These are phyloP conservation scores for Eurytoma californica DNA, from an alignment of 2,888 invertebrate genomes.

Conservation along the genomic window DNA sequence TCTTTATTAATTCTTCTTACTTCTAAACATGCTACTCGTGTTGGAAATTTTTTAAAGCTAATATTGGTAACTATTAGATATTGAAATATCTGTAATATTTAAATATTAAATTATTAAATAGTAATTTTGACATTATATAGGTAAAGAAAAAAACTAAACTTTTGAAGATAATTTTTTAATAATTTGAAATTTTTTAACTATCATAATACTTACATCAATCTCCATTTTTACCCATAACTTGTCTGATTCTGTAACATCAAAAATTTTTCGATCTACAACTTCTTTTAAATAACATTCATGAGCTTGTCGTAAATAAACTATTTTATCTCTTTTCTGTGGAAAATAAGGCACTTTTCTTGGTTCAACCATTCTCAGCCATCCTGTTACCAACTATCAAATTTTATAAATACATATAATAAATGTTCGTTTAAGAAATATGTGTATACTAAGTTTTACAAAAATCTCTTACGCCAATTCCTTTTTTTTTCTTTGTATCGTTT, in stretches of 20 bases:
- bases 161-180: neutral
- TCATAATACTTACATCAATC: neutral
- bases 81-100: neutral
- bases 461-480: no score
- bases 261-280: neutral
- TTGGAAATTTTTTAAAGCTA: neutral
- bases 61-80: neutral
- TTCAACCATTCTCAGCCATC: neutral
- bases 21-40: neutral
- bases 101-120: neutral
- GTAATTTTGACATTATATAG: neutral
- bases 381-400: neutral
- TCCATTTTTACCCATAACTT: neutral
- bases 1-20: neutral
- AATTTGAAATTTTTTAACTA: neutral
- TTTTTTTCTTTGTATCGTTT: no score
- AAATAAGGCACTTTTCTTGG: neutral
- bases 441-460: no score
- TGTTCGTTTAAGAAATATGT: no score
- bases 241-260: neutral
- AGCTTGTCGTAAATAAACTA: neutral
- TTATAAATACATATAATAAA: no score
- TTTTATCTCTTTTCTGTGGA: neutral
- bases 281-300: neutral
- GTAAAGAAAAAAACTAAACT: neutral